These are phyloP conservation scores for Eufriesea mexicana DNA, from an alignment of 1,140 invertebrate genomes.

Conservation along the genomic window DNA sequence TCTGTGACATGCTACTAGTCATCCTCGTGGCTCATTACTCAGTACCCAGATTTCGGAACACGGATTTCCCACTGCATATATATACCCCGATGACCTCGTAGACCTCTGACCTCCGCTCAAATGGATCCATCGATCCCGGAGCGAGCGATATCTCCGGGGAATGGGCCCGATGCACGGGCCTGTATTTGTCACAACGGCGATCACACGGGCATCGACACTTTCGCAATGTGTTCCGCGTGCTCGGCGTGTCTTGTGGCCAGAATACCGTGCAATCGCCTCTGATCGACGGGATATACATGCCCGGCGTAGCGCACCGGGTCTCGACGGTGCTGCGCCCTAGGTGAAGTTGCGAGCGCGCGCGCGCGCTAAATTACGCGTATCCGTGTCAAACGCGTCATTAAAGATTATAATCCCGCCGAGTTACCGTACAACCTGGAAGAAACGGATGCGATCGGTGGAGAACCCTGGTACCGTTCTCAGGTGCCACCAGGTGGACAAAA, in stretches of 20 bases:
- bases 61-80: background rate
- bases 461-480: background rate
- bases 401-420: conserved; percentile 17
- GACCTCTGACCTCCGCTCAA: conserved; percentile 22
- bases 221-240: conserved; percentile 76
- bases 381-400: conserved; percentile 72
- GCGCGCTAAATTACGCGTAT: conserved; percentile 69
- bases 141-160: conserved; percentile 43
- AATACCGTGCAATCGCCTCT: conserved; percentile 72
- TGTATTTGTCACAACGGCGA: conserved; percentile 58
- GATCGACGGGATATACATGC: conserved; percentile 65
- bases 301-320: background rate
- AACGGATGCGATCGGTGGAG: background rate
- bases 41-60: no score
- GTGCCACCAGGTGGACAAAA: background rate
- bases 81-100: conserved; percentile 1
- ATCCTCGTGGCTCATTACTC: no score
- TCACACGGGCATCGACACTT: conserved; percentile 70
- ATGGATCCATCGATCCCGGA: conserved; percentile 33
- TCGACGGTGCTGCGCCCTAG: background rate
- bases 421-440: conserved; percentile 25
- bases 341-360: conserved; percentile 28
- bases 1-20: no score
- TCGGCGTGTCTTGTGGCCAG: conserved; percentile 73
- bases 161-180: no score